Evolutionary conservation across 2,113 vertebrate genomes (phyloP), one percentile per base, ranked within the genome.

Genomic region (Labrus mixtus): DNA sequence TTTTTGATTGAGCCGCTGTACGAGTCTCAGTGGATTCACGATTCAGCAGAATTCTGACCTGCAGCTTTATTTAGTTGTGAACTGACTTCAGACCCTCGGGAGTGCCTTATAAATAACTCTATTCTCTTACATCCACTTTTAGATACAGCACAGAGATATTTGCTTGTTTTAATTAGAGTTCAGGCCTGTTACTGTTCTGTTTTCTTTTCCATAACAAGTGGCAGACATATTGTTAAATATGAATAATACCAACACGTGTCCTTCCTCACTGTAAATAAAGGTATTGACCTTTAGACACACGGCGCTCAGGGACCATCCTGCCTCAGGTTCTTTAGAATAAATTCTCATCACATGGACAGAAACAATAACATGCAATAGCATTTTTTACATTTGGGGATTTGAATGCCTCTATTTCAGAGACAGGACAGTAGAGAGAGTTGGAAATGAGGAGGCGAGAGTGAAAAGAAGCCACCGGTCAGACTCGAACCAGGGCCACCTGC

Each of bases 41-140:
- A 86, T 65, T 79, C 61, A 69, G 62, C 68, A 15, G 51, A 78
- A 56, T 60, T 46, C 23, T 77, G 85, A 84, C 73, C 79, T 6
- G 59, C 59, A 7, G 70, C 76, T 82, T 84, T 84, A 81, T 89
- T 89, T 81, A 84, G 71, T 73, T 81, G 78, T 78, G 82, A 79
- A 78, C 73, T 46, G 48, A 79, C 53, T 60, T 22, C 67, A 64
- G 61, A 67, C 77, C 71, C 73, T 16, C 45, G 81, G 81, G 79
- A 84, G 64, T 16, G 23, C n/a, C 61, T 59, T 61, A 78, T 81
- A 80, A 86, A 88, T 87, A 89, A 84, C 75, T 33, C 29, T 17
- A 39, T 82, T 66, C 43, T 33, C 53, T 59, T 59, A 77, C 20
- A 74, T 84, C 71, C 62, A 54, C 61, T 55, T 84, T 75, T 72